A percentile compares a stretch with the other conserved stretches of the same genome.
phyloP scores from a whole-genome alignment of 2,888 invertebrate genomes.

The Octonoba sinensis region DNA sequence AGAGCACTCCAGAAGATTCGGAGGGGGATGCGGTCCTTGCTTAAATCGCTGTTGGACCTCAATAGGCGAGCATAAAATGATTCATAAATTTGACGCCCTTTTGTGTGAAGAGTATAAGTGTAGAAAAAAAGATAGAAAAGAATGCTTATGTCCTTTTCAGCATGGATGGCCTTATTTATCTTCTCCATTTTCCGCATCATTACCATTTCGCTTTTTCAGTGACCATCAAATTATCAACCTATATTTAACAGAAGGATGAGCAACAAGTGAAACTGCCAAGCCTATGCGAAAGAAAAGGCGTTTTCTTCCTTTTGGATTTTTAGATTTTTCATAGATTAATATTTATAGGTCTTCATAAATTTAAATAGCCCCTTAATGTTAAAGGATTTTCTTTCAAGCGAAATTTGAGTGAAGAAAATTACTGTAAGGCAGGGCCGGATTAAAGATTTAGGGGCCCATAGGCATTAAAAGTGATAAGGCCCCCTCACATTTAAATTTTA shows the following conservation, averaged over 20 bases:
- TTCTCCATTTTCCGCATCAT: conserved; percentile 49
- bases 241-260: conserved; percentile 10
- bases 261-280: not conserved
- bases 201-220: conserved; percentile 8
- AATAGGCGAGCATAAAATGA: conserved; percentile 50
- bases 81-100: conserved; percentile 52
- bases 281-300: not conserved
- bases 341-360: too few species aligned
- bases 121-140: conserved; percentile 33
- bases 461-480: too few species aligned
- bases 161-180: conserved; percentile 38
- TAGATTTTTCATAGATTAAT: too few species aligned
- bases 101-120: conserved; percentile 31
- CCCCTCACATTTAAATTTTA: too few species aligned
- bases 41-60: conserved; percentile 41
- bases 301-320: too few species aligned
- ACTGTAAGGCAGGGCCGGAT: too few species aligned
- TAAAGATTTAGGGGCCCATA: too few species aligned
- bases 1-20: conserved; percentile 16
- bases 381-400: too few species aligned
- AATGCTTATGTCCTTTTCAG: conserved; percentile 33
- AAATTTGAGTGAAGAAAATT: too few species aligned
- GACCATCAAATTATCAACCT: conserved; percentile 4
- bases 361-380: too few species aligned
- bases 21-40: conserved; percentile 15